phyloP scores from a whole-genome alignment of 2,888 invertebrate genomes.

The Ochropleura plecta region DNA sequence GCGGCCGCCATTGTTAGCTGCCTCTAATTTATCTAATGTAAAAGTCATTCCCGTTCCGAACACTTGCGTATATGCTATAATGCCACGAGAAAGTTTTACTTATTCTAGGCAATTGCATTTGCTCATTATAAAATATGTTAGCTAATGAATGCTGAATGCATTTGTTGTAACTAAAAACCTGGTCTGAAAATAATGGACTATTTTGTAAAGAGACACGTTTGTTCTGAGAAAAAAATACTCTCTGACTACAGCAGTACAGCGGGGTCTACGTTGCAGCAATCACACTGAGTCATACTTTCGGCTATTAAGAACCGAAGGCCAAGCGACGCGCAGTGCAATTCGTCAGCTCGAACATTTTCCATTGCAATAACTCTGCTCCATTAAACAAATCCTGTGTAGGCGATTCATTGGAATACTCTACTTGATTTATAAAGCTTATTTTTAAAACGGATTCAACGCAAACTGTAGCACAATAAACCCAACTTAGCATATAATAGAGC shows the following conservation, averaged over 20 bases:
- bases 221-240: conserved; percentile 69
- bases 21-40: conserved; percentile 85
- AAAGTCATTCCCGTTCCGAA: conserved; percentile 78
- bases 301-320: conserved; percentile 81
- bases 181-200: conserved; percentile 38
- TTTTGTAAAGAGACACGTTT: conserved; percentile 69
- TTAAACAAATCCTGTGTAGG: conserved; percentile 74
- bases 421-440: conserved; percentile 43
- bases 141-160: conserved; percentile 15
- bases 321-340: conserved; percentile 77
- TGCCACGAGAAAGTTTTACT: conserved; percentile 58
- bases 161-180: conserved; percentile 1
- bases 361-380: conserved; percentile 75
- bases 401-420: conserved; percentile 47
- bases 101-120: conserved; percentile 38
- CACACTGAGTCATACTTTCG: conserved; percentile 81
- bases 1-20: conserved; percentile 83
- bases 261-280: conserved; percentile 73
- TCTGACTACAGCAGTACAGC: conserved; percentile 60
- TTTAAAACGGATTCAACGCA: conserved; percentile 21
- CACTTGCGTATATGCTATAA: conserved; percentile 67
- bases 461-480: conserved; percentile 27
- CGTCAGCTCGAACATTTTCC: conserved; percentile 74
- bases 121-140: conserved; percentile 43
- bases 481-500: conserved; percentile 53